Evolutionary conservation across 2,113 vertebrate genomes (phyloP).

Genomic region (Malaclemys terrapin): DNA sequence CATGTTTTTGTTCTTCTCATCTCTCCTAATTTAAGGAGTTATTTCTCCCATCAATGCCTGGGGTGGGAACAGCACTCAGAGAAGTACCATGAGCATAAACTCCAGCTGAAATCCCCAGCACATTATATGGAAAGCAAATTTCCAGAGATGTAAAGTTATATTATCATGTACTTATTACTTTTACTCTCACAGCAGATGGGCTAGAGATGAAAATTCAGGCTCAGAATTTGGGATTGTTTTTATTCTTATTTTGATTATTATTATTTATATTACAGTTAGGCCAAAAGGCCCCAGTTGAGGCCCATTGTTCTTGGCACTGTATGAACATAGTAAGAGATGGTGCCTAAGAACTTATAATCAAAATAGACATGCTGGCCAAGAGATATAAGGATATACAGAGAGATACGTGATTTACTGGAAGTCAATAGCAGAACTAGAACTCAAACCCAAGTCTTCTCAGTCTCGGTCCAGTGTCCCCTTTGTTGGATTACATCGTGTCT

Average conservation of each 20-base stretch:
- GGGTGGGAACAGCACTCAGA: background rate
- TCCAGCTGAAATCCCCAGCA: background rate
- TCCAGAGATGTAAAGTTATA: background rate
- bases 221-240: background rate
- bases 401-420: constrained; percentile 19
- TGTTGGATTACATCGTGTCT: background rate
- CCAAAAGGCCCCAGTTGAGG: background rate
- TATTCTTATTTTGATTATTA: background rate
- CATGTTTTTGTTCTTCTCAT: background rate
- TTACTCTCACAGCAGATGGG: background rate
- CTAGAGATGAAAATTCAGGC: background rate
- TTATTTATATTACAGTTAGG: background rate
- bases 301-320: background rate
- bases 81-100: background rate
- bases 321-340: background rate
- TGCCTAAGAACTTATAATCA: constrained; percentile 37
- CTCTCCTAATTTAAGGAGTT: background rate
- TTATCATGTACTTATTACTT: background rate
- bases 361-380: constrained; percentile 21
- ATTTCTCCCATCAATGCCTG: background rate
- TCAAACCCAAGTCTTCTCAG: background rate
- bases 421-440: background rate
- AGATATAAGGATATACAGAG: background rate
- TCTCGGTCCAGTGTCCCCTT: background rate
- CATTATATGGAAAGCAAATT: background rate